phyloP scores from a whole-genome alignment of 2,888 invertebrate genomes.

The Merodon equestris region DNA sequence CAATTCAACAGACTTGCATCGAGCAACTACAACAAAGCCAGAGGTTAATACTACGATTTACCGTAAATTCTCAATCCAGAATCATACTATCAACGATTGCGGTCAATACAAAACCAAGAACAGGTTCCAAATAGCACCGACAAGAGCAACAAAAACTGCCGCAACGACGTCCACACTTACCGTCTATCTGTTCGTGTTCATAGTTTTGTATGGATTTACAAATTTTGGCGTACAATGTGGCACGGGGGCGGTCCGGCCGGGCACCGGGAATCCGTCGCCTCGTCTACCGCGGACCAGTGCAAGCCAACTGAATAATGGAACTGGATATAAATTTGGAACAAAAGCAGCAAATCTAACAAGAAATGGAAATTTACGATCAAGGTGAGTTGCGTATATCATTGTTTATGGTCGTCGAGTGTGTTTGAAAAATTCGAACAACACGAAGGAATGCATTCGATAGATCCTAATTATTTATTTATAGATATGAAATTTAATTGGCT shows the following conservation, averaged over 20 bases:
- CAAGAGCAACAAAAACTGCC: too few relatives aligned
- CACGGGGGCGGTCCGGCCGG: slow-evolving; percentile 74
- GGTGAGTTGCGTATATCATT: slow-evolving; percentile 72
- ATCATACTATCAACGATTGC: slow-evolving; percentile 40
- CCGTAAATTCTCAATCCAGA: slow-evolving; percentile 51
- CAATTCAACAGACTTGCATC: slow-evolving; percentile 40
- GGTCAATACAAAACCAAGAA: slow-evolving; percentile 59
- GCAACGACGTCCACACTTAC: slow-evolving; percentile 67
- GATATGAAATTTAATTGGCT: not conserved
- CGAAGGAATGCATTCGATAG: too few relatives aligned
- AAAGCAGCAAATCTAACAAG: slow-evolving; percentile 77
- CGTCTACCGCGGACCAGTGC: slow-evolving; percentile 82
- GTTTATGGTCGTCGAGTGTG: not conserved
- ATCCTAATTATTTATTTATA: too few relatives aligned
- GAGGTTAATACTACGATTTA: slow-evolving; percentile 12
- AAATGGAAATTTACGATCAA: slow-evolving; percentile 78
- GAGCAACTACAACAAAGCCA: slow-evolving; percentile 28
- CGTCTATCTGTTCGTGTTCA: slow-evolving; percentile 71
- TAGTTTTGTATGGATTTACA: slow-evolving; percentile 70
- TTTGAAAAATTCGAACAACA: slow-evolving; percentile 20
- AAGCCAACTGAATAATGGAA: slow-evolving; percentile 79
- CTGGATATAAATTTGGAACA: slow-evolving; percentile 75
- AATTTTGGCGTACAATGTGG: slow-evolving; percentile 69
- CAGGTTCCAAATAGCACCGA: slow-evolving; percentile 34
- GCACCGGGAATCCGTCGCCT: slow-evolving; percentile 78